A percentile compares a stretch with the other conserved stretches of the same genome.
These are phyloP conservation scores for Propithecus perrieri DNA, from an alignment of 2,797 vertebrate genomes.

Conservation along the genomic window DNA sequence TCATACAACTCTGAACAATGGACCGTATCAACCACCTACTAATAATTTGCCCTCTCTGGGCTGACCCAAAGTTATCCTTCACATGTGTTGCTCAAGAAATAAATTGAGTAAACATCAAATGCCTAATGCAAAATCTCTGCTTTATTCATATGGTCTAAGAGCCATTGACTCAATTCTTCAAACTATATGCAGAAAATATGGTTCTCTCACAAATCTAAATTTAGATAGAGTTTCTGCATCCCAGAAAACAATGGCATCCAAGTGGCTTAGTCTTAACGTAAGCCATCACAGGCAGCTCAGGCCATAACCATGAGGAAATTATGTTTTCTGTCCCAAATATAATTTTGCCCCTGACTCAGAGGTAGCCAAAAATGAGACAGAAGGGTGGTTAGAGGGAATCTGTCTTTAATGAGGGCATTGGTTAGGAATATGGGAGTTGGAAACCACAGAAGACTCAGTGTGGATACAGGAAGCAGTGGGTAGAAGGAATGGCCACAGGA, in stretches of 20 bases:
- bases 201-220: not conserved
- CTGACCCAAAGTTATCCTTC: not conserved
- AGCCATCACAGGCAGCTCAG: not conserved
- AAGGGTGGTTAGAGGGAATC: not conserved
- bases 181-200: not conserved
- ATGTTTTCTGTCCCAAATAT: not conserved
- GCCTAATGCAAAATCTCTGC: not conserved
- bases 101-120: not conserved
- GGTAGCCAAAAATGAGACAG: not conserved
- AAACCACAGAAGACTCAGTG: not conserved
- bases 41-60: not conserved
- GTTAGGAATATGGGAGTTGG: not conserved
- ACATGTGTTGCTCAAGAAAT: not conserved
- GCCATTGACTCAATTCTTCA: not conserved
- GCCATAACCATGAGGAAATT: not conserved
- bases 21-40: not conserved
- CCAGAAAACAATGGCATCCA: not conserved
- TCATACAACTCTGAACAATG: not conserved
- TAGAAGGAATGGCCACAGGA: not conserved
- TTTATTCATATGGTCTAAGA: not conserved
- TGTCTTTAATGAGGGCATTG: not conserved
- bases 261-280: not conserved
- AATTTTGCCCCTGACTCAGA: not conserved
- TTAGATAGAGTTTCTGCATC: not conserved
- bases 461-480: not conserved